phyloP scores from a whole-genome alignment of 1,140 invertebrate genomes.

The Cepaea nemoralis region DNA sequence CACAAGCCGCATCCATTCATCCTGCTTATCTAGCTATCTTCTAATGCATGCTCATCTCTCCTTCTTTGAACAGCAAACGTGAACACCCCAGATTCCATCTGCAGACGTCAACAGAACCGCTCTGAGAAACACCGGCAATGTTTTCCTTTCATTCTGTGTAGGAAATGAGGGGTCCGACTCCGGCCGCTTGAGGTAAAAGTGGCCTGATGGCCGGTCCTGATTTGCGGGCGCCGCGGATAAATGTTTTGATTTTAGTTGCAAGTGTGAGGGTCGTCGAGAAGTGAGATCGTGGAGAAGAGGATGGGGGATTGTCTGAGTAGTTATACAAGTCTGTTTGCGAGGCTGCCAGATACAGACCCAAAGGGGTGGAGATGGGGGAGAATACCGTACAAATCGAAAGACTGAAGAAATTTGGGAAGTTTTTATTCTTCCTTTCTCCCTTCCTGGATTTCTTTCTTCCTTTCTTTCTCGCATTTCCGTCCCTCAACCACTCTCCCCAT shows the following conservation, averaged over 20 bases:
- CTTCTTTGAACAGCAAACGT: neutral
- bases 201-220: neutral
- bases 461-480: too few species aligned
- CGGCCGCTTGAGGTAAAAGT: neutral
- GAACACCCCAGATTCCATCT: neutral
- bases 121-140: neutral
- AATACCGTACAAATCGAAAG: too few species aligned
- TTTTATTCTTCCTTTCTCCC: too few species aligned
- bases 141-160: constrained; percentile 1
- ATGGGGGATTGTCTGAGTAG: neutral
- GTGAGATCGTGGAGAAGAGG: neutral
- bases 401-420: too few species aligned
- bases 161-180: constrained; percentile 2
- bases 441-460: too few species aligned
- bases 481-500: too few species aligned
- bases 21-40: too few species aligned
- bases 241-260: neutral
- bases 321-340: neutral
- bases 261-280: neutral
- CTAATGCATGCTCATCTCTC: neutral
- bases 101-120: neutral
- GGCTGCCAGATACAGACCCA: neutral
- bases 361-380: neutral
- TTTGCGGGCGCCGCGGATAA: neutral
- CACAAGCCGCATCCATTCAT: too few species aligned